Evolutionary conservation across 2,797 vertebrate species (phyloP), one percentile per base, ranked within the genome.

Genomic region (Aeoliscus strigatus): DNA sequence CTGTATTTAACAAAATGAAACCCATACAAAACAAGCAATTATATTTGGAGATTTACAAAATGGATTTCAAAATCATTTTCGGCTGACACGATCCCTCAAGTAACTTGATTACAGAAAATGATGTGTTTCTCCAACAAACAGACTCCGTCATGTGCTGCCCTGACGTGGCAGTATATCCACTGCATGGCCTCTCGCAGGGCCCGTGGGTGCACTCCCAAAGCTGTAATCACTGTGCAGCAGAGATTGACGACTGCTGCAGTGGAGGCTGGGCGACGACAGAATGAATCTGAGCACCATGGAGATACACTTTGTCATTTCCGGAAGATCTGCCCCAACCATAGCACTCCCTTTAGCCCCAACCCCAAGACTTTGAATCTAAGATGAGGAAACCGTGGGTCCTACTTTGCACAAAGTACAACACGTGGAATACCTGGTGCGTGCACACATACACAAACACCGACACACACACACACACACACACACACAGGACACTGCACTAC

Each of bases 231-330:
- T 79, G 66, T 61, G 60, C 46, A 67, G 57, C 39, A 32, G 75
- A 76, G 64, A 82, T 60, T 73, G 73, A 82, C 45, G 54, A 72
- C 39, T 51, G 52, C 51, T 72, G 52, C 73, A 77, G 66, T 60
- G 46, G 59, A 60, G 82, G 58, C 60, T 46, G 50, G 73, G 43
- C 46, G 39, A n/a, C n/a, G n/a, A n/a, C 39, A 62, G 40, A 67
- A 54, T 54, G 42, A 69, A 72, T 51, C 59, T 53, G 43, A 57
- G 58, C 50, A 44, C 60, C 38, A 31, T 18, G 28, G 14, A 56
- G 37, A 67, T 39, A 58, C 40, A 57, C 50, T 29, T 25, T 8
- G 12, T 27, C 3, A 21, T 21, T 21, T 21, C 18, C 18, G 3
- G 18, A 3, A 6, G 18, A 21, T 6, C 6, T 21, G 6, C 6